Base-by-base conservation (phyloP, 2,113 vertebrate genomes). In the Cebus imitator region DNA sequence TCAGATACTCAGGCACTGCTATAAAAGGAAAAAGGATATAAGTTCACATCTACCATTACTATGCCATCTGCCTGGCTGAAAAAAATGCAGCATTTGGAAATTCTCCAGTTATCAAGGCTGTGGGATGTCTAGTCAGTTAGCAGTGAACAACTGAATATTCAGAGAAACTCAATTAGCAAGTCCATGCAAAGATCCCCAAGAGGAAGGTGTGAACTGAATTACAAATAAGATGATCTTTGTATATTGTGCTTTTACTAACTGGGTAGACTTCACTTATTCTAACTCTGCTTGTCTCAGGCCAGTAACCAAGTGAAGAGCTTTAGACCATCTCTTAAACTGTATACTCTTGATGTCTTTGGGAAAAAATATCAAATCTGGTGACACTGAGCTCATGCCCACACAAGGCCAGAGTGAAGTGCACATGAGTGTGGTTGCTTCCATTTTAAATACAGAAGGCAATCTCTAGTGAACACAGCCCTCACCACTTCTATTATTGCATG, bases 181-280 rank as follows among this genome's bases (percentile, higher is more conserved):
- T 11, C 12, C 23, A 52, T 27, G 6, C 45, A 75, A 64, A 61
- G 61, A 79, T 30, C 40, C 32, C 32, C 9, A 79, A 32, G 43
- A 48, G 20, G 48, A 91, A 91, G 3, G 20, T 48, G 6, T 84
- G 17, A 40, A 82, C 57, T 90, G 43, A 61, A 83, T n/a, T 30
- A 78, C 87, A 83, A 75, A 61, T 90, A 32, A 91, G 40, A 16
- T 81, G 13, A 75, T 78, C 35, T 90, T 64, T 75, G 37, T 37
- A 64, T 76, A 27, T n/a, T 70, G 25, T 61, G 89, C 23, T 8
- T 90, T 57, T 70, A 40, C 81, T 73, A 52, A 45, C 35, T 81
- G 64, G 7, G 50, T 72, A 55, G 23, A 43, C 9, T 85, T 45
- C 68, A 17, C 23, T 90, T 87, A 37, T n/a, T 79, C 25, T 79